Evolutionary conservation across 1,140 invertebrate genomes (phyloP).

Genomic region (Copidosoma floridanum): DNA sequence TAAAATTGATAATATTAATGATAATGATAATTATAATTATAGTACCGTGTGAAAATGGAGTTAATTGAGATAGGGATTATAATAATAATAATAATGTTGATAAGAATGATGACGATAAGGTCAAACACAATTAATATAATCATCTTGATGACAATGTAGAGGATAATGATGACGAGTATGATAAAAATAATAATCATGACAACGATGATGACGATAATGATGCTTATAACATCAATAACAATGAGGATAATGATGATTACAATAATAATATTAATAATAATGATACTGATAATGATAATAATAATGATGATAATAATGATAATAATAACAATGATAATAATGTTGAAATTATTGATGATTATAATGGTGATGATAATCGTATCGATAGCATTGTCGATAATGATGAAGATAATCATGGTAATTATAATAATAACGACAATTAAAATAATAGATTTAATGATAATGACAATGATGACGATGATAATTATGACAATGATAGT

Average conservation of each 20-base stretch:
- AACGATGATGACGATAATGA: too few relatives aligned
- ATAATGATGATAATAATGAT: not conserved
- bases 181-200: not conserved
- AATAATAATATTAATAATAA: constrained; percentile 3
- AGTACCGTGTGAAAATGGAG: too few relatives aligned
- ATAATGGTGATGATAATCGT: too few relatives aligned
- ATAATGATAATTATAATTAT: not conserved
- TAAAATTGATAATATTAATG: not conserved
- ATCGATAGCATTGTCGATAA: too few relatives aligned
- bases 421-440: too few relatives aligned
- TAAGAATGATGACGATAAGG: not conserved
- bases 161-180: not conserved
- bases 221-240: too few relatives aligned
- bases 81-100: not conserved
- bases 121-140: not conserved
- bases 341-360: not conserved
- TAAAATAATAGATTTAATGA: too few relatives aligned
- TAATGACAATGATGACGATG: too few relatives aligned
- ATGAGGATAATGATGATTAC: not conserved
- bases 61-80: not conserved
- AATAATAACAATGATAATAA: not conserved
- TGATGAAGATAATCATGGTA: too few relatives aligned
- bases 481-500: too few relatives aligned
- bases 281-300: not conserved
- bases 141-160: not conserved